These are phyloP conservation scores for Clarias batrachus DNA, from an alignment of 2,113 vertebrate genomes.

Conservation along the genomic window DNA sequence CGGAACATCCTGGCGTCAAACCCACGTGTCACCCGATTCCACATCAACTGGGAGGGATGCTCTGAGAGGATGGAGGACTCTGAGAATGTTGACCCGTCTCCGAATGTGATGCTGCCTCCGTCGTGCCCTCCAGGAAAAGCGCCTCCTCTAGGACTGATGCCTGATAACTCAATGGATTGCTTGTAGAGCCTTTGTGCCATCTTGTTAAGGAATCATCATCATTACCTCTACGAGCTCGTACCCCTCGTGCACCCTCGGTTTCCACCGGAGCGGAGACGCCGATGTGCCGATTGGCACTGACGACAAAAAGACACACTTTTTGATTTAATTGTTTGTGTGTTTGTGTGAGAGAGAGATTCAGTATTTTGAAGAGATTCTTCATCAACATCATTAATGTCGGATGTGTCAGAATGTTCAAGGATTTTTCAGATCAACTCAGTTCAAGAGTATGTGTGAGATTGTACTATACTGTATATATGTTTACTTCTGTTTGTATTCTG, in stretches of 20 bases:
- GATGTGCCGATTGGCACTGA: neutral
- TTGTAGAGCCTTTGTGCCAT: conserved; percentile 61
- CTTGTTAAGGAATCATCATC: conserved; percentile 1
- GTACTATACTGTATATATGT: conserved; percentile 52
- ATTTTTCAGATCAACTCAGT: neutral
- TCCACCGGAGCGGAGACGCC: conserved; percentile 30
- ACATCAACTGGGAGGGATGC: conserved; percentile 89
- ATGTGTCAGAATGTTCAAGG: neutral
- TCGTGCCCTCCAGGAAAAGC: conserved; percentile 78
- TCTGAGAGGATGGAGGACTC: conserved; percentile 81
- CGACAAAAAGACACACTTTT: neutral
- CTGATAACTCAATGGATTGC: conserved; percentile 92
- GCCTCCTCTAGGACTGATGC: conserved; percentile 75
- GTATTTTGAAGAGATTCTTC: neutral
- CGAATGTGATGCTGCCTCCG: conserved; percentile 77
- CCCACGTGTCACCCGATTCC: conserved; percentile 88
- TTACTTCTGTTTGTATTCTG: conserved; percentile 49
- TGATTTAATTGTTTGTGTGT: neutral
- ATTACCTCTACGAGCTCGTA: conserved; percentile 17
- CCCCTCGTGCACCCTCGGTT: neutral
- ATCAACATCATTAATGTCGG: neutral
- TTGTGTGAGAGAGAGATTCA: neutral
- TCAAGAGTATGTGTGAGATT: conserved; percentile 30
- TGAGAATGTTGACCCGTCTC: conserved; percentile 82
- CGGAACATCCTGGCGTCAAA: conserved; percentile 89